A percentile compares a stretch with the other conserved stretches of the same genome.
Conservation (phyloP, 2,797 vertebrate species). For the Enteromius argenteus region DNA sequence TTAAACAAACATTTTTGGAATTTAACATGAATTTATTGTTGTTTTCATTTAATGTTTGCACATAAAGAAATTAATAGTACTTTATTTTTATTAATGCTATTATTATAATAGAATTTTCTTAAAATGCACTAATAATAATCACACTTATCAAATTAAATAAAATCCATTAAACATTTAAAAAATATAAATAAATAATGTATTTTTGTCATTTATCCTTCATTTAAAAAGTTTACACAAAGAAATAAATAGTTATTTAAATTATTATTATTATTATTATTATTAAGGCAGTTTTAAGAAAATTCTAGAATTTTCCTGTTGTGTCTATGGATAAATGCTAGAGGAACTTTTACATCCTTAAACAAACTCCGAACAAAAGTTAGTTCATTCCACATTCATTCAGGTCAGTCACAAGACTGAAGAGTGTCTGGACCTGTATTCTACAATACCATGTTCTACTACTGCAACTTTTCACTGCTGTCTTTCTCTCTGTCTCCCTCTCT, state of each 20-base stretch:
- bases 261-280: not conserved
- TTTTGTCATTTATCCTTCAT: not conserved
- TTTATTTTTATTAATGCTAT: not conserved
- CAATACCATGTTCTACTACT: not conserved
- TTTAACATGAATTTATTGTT: not conserved
- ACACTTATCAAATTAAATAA: no score
- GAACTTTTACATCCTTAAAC: conserved; percentile 8
- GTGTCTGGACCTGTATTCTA: conserved; percentile 20
- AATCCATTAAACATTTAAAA: no score
- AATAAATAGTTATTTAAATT: not conserved
- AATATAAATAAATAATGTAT: no score
- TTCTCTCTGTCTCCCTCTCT: not conserved
- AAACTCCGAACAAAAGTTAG: not conserved
- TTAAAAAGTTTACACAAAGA: not conserved
- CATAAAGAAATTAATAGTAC: not conserved
- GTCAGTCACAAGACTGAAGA: not conserved
- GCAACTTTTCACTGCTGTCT: not conserved
- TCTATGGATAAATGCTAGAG: not conserved
- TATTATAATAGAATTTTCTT: not conserved
- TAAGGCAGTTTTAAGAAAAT: not conserved
- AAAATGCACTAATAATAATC: no score
- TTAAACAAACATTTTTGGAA: not conserved
- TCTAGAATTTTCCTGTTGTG: not conserved
- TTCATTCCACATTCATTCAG: conserved; percentile 20
- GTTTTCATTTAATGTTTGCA: not conserved